phyloP scores from a whole-genome alignment of 2,113 vertebrate genomes.

The Pomatorhinus ruficollis region DNA sequence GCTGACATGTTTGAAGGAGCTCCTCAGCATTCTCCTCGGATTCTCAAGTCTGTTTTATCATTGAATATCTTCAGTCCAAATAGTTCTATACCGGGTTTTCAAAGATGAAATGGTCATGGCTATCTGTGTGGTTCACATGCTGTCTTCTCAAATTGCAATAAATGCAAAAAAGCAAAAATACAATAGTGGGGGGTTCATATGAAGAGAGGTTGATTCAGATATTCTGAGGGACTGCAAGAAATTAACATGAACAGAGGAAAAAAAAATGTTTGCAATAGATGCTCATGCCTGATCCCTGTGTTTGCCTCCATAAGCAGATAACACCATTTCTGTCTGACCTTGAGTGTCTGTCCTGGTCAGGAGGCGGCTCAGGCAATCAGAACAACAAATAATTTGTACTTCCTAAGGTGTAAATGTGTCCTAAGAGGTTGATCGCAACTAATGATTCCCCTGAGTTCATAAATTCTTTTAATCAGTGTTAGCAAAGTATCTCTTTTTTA shows the following conservation, averaged over 20 bases:
- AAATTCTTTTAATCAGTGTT: constrained; percentile 2
- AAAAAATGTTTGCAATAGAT: not conserved
- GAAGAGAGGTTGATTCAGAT: not conserved
- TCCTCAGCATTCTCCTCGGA: not conserved
- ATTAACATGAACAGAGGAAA: not conserved
- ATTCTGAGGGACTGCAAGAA: not conserved
- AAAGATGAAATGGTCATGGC: not conserved
- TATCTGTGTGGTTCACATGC: not conserved
- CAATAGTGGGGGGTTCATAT: too few relatives aligned
- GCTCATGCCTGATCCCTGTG: not conserved
- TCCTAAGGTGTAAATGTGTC: not conserved
- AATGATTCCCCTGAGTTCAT: not conserved
- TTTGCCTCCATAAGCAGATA: not conserved
- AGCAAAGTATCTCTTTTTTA: not conserved
- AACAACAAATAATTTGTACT: not conserved
- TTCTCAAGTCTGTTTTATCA: not conserved
- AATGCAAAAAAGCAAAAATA: not conserved
- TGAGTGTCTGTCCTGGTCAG: not conserved
- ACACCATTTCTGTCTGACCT: not conserved
- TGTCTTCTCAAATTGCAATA: not conserved
- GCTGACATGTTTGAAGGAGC: not conserved
- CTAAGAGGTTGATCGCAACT: not conserved
- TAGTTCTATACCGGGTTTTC: not conserved
- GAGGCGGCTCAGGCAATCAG: not conserved
- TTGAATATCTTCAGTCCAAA: not conserved